phyloP scores from a whole-genome alignment of 2,888 invertebrate genomes.

The Eutolmus rufibarbis region DNA sequence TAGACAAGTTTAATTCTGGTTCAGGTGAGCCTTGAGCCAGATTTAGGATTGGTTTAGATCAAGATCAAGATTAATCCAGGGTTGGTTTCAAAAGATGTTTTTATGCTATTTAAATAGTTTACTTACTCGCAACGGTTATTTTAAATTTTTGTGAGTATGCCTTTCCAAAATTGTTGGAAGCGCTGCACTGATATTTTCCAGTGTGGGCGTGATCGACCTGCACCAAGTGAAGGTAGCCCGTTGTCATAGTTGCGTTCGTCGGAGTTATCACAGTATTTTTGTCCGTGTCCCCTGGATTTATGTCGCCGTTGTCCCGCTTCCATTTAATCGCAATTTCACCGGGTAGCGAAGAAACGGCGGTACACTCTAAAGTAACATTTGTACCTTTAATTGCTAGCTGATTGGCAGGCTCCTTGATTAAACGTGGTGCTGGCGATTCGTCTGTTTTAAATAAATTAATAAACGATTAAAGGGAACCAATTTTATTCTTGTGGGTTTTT shows the following conservation, averaged over 20 bases:
- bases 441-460: constrained; percentile 58
- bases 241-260: constrained; percentile 70
- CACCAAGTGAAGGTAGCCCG: constrained; percentile 76
- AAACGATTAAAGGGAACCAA: too few species aligned
- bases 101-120: too few species aligned
- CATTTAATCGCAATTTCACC: constrained; percentile 82
- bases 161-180: constrained; percentile 86
- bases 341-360: constrained; percentile 80
- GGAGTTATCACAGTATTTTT: constrained; percentile 62
- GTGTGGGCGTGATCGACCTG: constrained; percentile 82
- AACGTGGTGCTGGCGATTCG: constrained; percentile 85
- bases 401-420: constrained; percentile 81
- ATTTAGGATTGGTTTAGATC: too few species aligned
- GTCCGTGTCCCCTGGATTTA: constrained; percentile 53
- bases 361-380: constrained; percentile 82
- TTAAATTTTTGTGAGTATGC: constrained; percentile 87
- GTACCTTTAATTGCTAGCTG: constrained; percentile 88
- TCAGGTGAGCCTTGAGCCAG: too few species aligned
- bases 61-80: too few species aligned
- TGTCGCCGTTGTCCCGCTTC: constrained; percentile 83
- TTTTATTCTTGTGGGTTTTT: too few species aligned
- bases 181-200: constrained; percentile 92
- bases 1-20: too few species aligned
- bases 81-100: too few species aligned
- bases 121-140: constrained; percentile 81